Evolutionary conservation across 1,140 invertebrate genomes (phyloP), one percentile per base, ranked within the genome.

Genomic region (Aleiodes sp.): DNA sequence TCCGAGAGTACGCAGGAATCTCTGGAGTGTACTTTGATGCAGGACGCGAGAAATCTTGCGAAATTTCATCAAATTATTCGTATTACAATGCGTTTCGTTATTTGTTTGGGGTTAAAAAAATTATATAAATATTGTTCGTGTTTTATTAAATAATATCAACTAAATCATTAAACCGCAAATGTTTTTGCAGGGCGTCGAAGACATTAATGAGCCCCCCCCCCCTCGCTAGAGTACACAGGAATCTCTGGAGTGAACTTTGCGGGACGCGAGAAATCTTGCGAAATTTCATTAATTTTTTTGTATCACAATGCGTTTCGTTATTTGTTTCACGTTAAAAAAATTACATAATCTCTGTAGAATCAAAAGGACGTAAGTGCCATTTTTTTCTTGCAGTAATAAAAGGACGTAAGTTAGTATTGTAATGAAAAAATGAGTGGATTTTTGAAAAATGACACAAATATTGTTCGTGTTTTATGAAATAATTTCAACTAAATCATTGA

Each of bases 1-100:
- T n/a, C 39, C 39, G 19, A 16, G 39, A 43, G n/a, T 43, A 43
- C 19, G 41, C 61, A 39, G 24, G 21, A 68, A 26, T 61, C 43
- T 56, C 57, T 10, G 33, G 4, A 10, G 39, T 43, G 39, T 43
- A 43, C 39, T 43, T 16, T 43, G 39, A 43, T 43, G 39, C 39
- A 43, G 39, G 39, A 43, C 39, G n/a, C 39, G 4, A 6, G n/a
- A 16, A 4, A 43, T 14, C 10, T 43, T 43, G 39, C 39, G 39
- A 43, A 43, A 43, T 43, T n/a, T 2, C 14, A 16, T 43, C 39
- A 16, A n/a, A 43, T 43, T 43, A 43, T 16, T 4, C 19, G 39
- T 12, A 43, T 43, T 43, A 43, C 39, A 43, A 43, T 43, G 19
- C n/a, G n/a, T n/a, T n/a, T n/a, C n/a, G n/a, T n/a, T n/a, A n/a